Evolutionary conservation across 2,797 vertebrate species (phyloP).

Genomic region (Triplophysa bombifrons): DNA sequence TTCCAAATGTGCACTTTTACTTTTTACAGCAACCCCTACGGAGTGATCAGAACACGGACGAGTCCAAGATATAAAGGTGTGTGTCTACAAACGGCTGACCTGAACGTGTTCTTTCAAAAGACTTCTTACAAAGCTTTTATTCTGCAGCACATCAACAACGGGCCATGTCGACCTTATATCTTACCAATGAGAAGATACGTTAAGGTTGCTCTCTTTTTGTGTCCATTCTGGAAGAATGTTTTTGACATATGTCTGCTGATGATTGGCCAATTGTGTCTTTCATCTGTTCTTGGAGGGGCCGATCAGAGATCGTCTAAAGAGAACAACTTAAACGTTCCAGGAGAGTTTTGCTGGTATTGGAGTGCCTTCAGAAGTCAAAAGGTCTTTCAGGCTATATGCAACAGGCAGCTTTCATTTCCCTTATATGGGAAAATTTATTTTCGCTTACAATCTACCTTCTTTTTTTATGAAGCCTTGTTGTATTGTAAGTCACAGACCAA

Average conservation of each 20-base stretch:
- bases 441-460: not conserved
- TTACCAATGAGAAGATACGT: not conserved
- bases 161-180: not conserved
- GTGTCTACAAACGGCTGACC: not conserved
- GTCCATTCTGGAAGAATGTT: not conserved
- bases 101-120: not conserved
- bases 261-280: not conserved
- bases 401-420: constrained; percentile 19
- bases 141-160: not conserved
- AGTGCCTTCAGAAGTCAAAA: not conserved
- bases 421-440: not conserved
- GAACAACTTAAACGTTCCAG: not conserved
- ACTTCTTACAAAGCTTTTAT: not conserved
- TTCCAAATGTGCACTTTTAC: constrained; percentile 16
- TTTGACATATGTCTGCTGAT: not conserved
- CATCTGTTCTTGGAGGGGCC: not conserved
- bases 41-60: constrained; percentile 42
- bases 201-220: constrained; percentile 5
- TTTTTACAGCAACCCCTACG: constrained; percentile 43
- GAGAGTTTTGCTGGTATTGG: not conserved
- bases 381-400: not conserved
- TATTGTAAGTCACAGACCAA: not conserved
- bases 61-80: constrained; percentile 37
- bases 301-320: not conserved
- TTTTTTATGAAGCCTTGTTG: not conserved